Conservation (phyloP, 1,140 invertebrate genomes). For the Caenorhabditis inopinata region DNA sequence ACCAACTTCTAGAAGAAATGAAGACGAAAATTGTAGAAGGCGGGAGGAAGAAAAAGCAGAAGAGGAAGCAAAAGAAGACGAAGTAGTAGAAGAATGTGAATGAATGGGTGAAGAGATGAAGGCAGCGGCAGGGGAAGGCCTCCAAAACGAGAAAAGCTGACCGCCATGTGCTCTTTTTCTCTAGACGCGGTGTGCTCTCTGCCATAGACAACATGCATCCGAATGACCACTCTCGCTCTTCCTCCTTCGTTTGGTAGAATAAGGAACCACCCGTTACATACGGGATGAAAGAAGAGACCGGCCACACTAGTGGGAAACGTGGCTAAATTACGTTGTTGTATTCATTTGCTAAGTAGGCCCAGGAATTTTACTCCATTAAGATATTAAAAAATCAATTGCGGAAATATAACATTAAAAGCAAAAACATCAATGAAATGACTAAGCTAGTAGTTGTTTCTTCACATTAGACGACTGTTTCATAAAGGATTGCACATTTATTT, state of each 20-base stretch:
- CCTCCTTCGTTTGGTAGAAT: conserved; percentile 11
- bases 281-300: not conserved
- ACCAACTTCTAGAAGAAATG: conserved; percentile 21
- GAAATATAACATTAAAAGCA: no score
- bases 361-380: not conserved
- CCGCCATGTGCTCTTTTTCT: conserved; percentile 33
- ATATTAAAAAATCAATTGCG: no score
- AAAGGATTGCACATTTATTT: no score
- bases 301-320: not conserved
- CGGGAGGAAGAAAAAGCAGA: not conserved
- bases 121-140: not conserved
- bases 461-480: no score
- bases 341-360: conserved; percentile 16
- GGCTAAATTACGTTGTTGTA: conserved; percentile 2
- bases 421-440: no score
- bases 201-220: conserved; percentile 2
- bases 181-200: not conserved
- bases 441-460: no score
- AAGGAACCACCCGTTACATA: conserved; percentile 8
- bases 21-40: not conserved
- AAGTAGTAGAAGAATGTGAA: conserved; percentile 15
- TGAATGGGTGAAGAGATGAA: conserved; percentile 34
- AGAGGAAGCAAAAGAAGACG: not conserved
- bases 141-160: not conserved
- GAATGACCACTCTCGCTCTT: conserved; percentile 9